These are phyloP conservation scores for Lasioglossum marginatum DNA, from an alignment of 2,888 invertebrate genomes.

Conservation along the genomic window DNA sequence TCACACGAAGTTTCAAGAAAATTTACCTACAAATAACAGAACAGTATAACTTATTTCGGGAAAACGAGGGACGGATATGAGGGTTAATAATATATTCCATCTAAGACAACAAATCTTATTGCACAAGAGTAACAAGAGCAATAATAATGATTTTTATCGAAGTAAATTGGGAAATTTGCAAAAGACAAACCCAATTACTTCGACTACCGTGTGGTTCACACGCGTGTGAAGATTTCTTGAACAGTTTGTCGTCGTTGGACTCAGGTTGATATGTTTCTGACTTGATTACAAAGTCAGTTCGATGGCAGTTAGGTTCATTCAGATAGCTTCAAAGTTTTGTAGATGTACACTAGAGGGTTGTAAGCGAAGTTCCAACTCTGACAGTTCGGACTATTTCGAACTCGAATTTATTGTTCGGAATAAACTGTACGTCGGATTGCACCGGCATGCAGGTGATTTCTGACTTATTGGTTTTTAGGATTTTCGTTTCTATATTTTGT, in stretches of 20 bases:
- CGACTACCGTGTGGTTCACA: background rate
- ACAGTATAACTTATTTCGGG: too few species aligned
- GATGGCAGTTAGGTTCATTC: background rate
- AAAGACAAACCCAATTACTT: background rate
- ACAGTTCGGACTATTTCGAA: background rate
- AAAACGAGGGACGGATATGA: too few species aligned
- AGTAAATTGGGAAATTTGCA: background rate
- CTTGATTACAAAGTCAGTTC: background rate
- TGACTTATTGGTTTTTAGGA: background rate
- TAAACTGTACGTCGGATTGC: background rate
- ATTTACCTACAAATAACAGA: too few species aligned
- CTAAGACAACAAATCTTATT: too few species aligned
- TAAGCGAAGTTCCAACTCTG: background rate
- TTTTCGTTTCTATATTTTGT: background rate
- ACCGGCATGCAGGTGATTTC: background rate
- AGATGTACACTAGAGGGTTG: background rate
- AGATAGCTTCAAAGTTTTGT: background rate
- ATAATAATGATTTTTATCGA: too few species aligned
- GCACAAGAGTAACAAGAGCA: too few species aligned
- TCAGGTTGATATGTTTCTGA: background rate
- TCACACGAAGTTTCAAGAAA: too few species aligned
- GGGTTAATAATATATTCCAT: too few species aligned
- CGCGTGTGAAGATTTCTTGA: background rate
- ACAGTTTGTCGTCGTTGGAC: background rate
- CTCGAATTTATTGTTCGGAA: conserved; percentile 3